Evolutionary conservation across 1,140 invertebrate genomes (phyloP).

Genomic region (Scaptomyza pallida): DNA sequence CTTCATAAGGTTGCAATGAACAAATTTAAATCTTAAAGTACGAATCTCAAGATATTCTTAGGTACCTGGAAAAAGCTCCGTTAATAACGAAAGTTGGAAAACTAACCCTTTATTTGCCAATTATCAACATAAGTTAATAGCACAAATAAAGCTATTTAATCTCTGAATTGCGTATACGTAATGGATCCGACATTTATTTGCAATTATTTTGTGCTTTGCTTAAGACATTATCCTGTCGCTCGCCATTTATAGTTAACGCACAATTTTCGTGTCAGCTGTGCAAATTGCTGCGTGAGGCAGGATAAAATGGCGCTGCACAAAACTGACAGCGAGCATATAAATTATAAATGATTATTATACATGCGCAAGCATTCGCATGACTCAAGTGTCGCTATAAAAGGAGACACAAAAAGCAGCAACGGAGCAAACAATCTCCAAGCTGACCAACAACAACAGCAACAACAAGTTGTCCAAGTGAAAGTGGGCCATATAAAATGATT

Average conservation of each 20-base stretch:
- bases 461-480: constrained; percentile 44
- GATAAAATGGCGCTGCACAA: constrained; percentile 23
- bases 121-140: neutral
- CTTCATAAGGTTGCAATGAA: constrained; percentile 11
- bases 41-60: neutral
- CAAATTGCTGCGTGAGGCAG: constrained; percentile 54
- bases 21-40: neutral
- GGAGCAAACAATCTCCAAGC: neutral
- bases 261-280: constrained; percentile 61
- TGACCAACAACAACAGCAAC: constrained; percentile 1
- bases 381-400: constrained; percentile 42
- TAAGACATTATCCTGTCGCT: constrained; percentile 38
- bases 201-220: constrained; percentile 8
- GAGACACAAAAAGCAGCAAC: neutral
- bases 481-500: constrained; percentile 76
- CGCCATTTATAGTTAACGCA: constrained; percentile 18
- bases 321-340: constrained; percentile 57
- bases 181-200: neutral
- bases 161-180: neutral
- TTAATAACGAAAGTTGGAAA: no score
- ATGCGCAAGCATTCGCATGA: constrained; percentile 15
- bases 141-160: neutral
- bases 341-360: constrained; percentile 55
- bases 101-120: neutral
- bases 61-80: neutral